phyloP scores from a whole-genome alignment of 2,888 invertebrate species.

The Bugula neritina region DNA sequence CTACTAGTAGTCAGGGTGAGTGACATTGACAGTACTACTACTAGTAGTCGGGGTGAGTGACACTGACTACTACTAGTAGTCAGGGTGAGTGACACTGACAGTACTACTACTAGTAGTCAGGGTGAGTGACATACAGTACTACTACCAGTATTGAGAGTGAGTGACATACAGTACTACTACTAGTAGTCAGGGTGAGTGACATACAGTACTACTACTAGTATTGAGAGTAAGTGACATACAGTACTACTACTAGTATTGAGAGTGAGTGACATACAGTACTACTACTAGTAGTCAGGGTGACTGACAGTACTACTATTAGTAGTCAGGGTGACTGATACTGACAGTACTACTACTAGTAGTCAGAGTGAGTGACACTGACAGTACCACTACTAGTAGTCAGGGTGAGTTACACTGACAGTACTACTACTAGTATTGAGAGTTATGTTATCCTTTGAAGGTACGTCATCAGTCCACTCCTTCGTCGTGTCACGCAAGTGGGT shows the following conservation, averaged over 20 bases:
- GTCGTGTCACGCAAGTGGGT: conserved; percentile 31
- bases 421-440: not conserved
- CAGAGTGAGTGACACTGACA: conserved; percentile 9
- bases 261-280: conserved; percentile 11
- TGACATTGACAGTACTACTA: not conserved
- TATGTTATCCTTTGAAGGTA: no score
- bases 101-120: not conserved
- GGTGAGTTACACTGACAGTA: conserved; percentile 7
- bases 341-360: not conserved
- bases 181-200: conserved; percentile 2
- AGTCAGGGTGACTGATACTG: conserved; percentile 9
- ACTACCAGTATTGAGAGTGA: not conserved
- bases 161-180: not conserved
- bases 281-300: not conserved
- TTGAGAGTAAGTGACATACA: not conserved
- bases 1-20: conserved; percentile 2
- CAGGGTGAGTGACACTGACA: conserved; percentile 13
- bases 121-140: conserved; percentile 5
- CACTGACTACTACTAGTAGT: not conserved
- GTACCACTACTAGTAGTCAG: not conserved
- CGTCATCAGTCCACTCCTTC: conserved; percentile 16
- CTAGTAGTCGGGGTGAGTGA: conserved; percentile 1
- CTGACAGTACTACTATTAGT: not conserved
- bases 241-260: not conserved
- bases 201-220: not conserved